These are phyloP conservation scores for Chymomyza procnemis DNA, from an alignment of 2,888 invertebrate species.

Conservation along the genomic window DNA sequence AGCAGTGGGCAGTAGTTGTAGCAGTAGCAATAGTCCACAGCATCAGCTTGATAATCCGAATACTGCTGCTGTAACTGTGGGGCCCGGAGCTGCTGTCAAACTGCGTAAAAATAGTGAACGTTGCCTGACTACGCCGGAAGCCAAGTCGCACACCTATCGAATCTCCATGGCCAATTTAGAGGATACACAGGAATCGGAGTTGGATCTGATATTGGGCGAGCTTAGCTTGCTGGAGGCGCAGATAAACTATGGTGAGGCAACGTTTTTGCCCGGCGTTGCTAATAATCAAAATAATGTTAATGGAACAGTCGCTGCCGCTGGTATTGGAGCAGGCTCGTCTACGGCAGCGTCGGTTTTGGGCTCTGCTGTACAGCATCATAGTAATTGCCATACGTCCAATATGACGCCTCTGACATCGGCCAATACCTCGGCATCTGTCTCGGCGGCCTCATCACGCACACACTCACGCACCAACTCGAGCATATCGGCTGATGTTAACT, in stretches of 20 bases:
- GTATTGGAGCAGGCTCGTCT: conserved; percentile 19
- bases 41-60: conserved; percentile 26
- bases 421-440: conserved; percentile 42
- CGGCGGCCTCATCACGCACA: conserved; percentile 68
- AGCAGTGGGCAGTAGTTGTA: conserved; percentile 6
- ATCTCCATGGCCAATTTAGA: conserved; percentile 98
- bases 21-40: conserved; percentile 14
- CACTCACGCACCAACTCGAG: conserved; percentile 78
- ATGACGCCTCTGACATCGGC: conserved; percentile 25
- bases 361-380: not conserved
- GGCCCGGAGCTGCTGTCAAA: conserved; percentile 55
- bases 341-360: conserved; percentile 12
- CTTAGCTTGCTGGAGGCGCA: conserved; percentile 91
- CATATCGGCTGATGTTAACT: conserved; percentile 77
- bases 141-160: conserved; percentile 80
- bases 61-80: conserved; percentile 38
- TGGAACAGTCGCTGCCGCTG: not conserved
- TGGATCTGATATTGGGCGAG: conserved; percentile 97
- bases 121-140: conserved; percentile 51
- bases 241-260: conserved; percentile 66
- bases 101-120: conserved; percentile 71
- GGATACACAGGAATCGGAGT: conserved; percentile 96
- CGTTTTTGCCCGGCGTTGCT: conserved; percentile 51
- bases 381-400: not conserved
- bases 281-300: not conserved